Conservation (phyloP, 92 coral and sea anemone species). For the Phenganax subtilis region DNA sequence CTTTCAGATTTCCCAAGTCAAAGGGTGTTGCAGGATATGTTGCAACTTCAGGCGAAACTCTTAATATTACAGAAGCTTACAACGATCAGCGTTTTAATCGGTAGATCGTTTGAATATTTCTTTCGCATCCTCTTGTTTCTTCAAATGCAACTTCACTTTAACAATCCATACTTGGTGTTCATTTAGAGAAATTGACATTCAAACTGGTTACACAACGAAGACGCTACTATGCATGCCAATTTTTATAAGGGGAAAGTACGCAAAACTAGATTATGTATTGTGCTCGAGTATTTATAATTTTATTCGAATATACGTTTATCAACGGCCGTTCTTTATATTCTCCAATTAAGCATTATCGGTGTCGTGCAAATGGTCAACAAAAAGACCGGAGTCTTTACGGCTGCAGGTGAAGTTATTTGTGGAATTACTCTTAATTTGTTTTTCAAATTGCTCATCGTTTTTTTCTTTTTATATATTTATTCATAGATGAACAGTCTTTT, state of each 20-base stretch:
- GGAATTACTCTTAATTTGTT: too few relatives aligned
- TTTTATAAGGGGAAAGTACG: slow-evolving; percentile 96
- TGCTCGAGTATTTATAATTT: neutral
- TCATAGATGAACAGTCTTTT: slow-evolving; percentile 87
- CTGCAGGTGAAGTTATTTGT: slow-evolving; percentile 59
- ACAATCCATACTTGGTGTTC: neutral
- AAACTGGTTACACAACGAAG: slow-evolving; percentile 90
- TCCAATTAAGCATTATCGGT: slow-evolving; percentile 73
- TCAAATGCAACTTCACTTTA: neutral
- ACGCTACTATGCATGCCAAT: slow-evolving; percentile 96
- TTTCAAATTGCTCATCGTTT: too few relatives aligned
- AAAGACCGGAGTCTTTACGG: slow-evolving; percentile 89
- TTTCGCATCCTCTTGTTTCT: neutral
- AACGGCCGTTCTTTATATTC: neutral
- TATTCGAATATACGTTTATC: neutral
- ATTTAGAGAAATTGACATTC: slow-evolving; percentile 84
- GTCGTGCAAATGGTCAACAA: slow-evolving; percentile 99
- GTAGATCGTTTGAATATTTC: slow-evolving; percentile 27
- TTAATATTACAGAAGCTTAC: slow-evolving; percentile 89
- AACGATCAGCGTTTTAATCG: slow-evolving; percentile 93
- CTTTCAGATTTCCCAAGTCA: slow-evolving; percentile 77
- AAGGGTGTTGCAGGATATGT: slow-evolving; percentile 99
- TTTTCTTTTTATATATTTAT: neutral
- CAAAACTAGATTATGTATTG: neutral
- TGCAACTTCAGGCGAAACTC: slow-evolving; percentile 93